A percentile compares a stretch with the other conserved stretches of the same genome.
These are phyloP conservation scores for Triplophysa tibetana DNA, from an alignment of 2,113 vertebrate genomes.

Conservation along the genomic window DNA sequence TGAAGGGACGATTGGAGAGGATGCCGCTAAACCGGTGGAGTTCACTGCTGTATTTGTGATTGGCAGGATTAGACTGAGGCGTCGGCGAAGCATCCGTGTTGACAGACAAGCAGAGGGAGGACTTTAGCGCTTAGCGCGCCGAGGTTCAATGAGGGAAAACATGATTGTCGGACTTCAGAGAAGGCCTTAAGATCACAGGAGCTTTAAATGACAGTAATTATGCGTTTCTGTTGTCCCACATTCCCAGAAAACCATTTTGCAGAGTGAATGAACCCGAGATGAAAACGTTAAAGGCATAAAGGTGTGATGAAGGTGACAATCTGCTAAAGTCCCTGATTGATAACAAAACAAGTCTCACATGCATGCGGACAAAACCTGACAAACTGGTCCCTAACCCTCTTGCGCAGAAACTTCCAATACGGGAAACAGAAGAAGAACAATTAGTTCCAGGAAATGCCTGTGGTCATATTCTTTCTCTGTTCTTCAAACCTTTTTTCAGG, in stretches of 20 bases:
- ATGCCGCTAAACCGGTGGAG: slow-evolving; percentile 12
- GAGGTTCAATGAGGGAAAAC: slow-evolving; percentile 50
- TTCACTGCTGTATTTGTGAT: slow-evolving; percentile 23
- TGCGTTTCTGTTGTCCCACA: slow-evolving; percentile 11
- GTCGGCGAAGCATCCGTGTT: slow-evolving; percentile 50
- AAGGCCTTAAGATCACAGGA: slow-evolving; percentile 47
- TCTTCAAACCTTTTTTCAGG: no score
- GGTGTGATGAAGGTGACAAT: background rate
- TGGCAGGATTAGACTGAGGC: slow-evolving; percentile 37
- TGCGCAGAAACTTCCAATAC: no score
- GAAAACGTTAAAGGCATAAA: background rate
- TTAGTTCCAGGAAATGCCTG: no score
- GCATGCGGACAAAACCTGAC: no score
- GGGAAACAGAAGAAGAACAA: no score
- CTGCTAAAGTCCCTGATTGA: background rate
- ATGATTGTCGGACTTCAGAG: slow-evolving; percentile 60
- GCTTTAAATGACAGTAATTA: slow-evolving; percentile 41
- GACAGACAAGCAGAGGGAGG: slow-evolving; percentile 57
- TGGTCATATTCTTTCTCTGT: no score
- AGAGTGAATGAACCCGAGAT: slow-evolving; percentile 2
- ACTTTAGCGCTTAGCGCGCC: slow-evolving; percentile 51
- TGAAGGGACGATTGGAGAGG: background rate
- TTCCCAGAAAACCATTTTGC: background rate
- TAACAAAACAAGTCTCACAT: background rate
- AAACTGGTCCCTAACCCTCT: no score